phyloP scores from a whole-genome alignment of 1,140 invertebrate genomes.

The Liolophura sinensis region DNA sequence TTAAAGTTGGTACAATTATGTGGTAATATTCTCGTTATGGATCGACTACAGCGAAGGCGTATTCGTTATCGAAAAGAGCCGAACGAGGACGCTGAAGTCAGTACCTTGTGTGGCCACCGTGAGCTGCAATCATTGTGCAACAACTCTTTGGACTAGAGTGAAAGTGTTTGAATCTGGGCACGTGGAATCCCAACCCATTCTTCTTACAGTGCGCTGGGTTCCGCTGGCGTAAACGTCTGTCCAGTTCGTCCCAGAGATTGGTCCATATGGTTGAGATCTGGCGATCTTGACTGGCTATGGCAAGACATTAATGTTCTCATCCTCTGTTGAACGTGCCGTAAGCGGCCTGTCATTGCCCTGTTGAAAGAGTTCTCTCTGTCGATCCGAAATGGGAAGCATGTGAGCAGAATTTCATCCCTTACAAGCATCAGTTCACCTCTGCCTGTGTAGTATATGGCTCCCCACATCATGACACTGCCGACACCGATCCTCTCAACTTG shows the following conservation, averaged over 20 bases:
- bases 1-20: too few species aligned
- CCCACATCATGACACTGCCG: slow-evolving; percentile 21
- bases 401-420: slow-evolving; percentile 18
- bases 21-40: too few species aligned
- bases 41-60: too few species aligned
- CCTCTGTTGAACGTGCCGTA: slow-evolving; percentile 4
- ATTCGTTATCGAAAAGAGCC: too few species aligned
- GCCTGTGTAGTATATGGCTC: slow-evolving; percentile 13
- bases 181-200: slow-evolving; percentile 7
- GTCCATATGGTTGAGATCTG: slow-evolving; percentile 3
- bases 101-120: too few species aligned
- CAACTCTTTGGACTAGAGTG: background rate
- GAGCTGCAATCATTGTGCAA: too few species aligned
- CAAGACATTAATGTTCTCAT: slow-evolving; percentile 11
- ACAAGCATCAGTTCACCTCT: slow-evolving; percentile 14
- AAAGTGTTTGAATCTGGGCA: slow-evolving; percentile 9
- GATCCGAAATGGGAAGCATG: too few species aligned
- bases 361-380: slow-evolving; percentile 10
- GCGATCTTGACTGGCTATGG: slow-evolving; percentile 4
- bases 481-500: slow-evolving; percentile 12
- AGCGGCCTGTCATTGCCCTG: slow-evolving; percentile 8
- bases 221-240: slow-evolving; percentile 6
- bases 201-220: slow-evolving; percentile 4
- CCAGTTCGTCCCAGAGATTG: slow-evolving; percentile 10
- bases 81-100: too few species aligned